These are phyloP conservation scores for Pitta sordida DNA, from an alignment of 2,113 vertebrate species.

Conservation along the genomic window DNA sequence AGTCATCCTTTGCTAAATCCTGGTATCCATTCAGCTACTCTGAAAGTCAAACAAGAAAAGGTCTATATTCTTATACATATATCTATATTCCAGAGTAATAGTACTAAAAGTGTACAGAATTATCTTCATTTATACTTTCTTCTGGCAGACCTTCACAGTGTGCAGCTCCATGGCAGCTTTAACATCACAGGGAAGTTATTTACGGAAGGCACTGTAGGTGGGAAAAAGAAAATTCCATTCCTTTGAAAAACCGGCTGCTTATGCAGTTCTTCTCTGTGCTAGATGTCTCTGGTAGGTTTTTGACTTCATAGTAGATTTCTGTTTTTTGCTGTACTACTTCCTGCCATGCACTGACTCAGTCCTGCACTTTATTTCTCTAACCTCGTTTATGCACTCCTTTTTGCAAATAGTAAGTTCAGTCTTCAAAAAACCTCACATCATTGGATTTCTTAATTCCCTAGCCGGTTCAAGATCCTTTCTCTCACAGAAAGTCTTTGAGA, in stretches of 20 bases:
- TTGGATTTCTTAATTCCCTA: not conserved
- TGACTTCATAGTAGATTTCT: not conserved
- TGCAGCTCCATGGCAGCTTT: not conserved
- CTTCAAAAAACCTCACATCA: not conserved
- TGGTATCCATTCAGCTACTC: not conserved
- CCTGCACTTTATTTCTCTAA: not conserved
- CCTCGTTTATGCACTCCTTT: not conserved
- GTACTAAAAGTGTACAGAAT: not conserved
- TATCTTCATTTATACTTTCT: not conserved
- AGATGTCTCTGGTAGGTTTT: not conserved
- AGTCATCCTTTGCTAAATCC: not conserved
- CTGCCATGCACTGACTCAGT: not conserved
- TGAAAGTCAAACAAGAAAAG: not conserved
- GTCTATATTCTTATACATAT: not conserved
- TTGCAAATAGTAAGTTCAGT: not conserved
- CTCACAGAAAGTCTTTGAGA: not conserved
- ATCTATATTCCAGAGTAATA: not conserved
- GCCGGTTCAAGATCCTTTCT: not conserved
- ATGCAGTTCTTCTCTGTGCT: not conserved
- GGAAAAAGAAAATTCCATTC: not conserved
- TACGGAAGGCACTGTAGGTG: conserved; percentile 10
- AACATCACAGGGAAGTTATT: conserved; percentile 18
- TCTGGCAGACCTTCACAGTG: not conserved
- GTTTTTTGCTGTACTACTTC: not conserved
- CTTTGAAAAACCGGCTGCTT: not conserved